Evolutionary conservation across 2,113 vertebrate species (phyloP).

Genomic region (Poecile atricapillus): DNA sequence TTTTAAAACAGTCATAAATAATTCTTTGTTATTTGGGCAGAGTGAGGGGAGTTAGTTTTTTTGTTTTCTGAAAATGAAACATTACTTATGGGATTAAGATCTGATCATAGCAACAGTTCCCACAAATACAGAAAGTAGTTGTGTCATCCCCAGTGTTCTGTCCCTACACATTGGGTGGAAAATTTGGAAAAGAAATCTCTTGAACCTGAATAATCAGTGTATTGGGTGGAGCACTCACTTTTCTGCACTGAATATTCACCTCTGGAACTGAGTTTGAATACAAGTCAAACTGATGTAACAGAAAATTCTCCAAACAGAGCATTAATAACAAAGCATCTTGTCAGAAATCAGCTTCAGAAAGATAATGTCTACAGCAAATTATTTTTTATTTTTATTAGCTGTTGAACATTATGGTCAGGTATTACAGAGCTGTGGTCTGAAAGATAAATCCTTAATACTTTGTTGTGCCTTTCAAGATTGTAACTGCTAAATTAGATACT

Average conservation of each 20-base stretch:
- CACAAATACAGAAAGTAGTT: slow-evolving; percentile 64
- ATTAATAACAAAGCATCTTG: neutral
- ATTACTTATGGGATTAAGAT: slow-evolving; percentile 39
- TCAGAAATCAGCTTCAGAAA: neutral
- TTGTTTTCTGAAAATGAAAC: slow-evolving; percentile 41
- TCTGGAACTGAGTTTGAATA: neutral
- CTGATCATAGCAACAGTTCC: slow-evolving; percentile 64
- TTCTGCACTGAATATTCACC: slow-evolving; percentile 32
- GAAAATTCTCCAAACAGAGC: neutral
- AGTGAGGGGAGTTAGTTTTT: neutral
- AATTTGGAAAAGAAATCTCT: slow-evolving; percentile 64
- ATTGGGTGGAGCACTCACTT: slow-evolving; percentile 56
- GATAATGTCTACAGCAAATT: neutral
- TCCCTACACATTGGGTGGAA: slow-evolving; percentile 53
- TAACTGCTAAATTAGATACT: neutral
- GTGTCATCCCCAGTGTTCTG: slow-evolving; percentile 56
- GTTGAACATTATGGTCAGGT: neutral
- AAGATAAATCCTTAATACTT: neutral
- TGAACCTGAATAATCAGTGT: slow-evolving; percentile 58
- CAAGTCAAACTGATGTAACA: slow-evolving; percentile 8
- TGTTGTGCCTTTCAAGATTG: neutral
- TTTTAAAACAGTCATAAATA: neutral
- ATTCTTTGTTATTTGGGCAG: neutral
- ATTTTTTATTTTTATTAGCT: neutral
- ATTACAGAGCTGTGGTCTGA: neutral